Base-by-base conservation (phyloP, 2,888 invertebrate genomes). In the Bruchidius siliquastri region DNA sequence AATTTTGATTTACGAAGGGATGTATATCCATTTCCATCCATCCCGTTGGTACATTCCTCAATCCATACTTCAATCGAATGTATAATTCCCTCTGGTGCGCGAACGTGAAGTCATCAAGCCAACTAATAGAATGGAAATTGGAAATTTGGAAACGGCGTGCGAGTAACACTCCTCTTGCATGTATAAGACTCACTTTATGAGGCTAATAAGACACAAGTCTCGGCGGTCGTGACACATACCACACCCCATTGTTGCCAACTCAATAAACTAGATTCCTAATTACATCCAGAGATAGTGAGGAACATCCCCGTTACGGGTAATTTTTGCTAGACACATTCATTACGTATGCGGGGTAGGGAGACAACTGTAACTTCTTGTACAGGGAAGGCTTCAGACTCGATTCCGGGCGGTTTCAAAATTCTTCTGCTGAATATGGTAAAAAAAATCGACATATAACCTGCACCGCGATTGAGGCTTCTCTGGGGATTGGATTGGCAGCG, bases 51-150 rank as follows among this genome's bases (percentile, higher is more conserved):
- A 13, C 49, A 13, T 3, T 13, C 49, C 49, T 49, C n/a, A 49
- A 49, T 13, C 8, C 26, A 26, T 26, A 26, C 26, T 8, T 26
- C 26, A 26, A 26, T 49, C 18, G 49, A 49, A 49, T 49, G 49
- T 13, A 49, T 49, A 49, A 49, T 49, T 13, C 49, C 18, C 49
- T 49, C 18, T 49, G 49, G 49, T 3, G 13, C 3, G 49, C 49
- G 13, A 49, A 8, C 6, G 80, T 78, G 79, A 84, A 83, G 80
- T 81, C 82, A 84, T 84, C 82, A 83, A 82, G 81, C 80, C 81
- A 80, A 80, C 80, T 84, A 83, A 85, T 83, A 80, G 84, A 83
- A 85, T 85, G 85, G 84, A 84, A 84, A 85, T 85, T 84, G 84
- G 84, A 84, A 85, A 85, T 85, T 49, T 49, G 49, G 18, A 49